These are phyloP conservation scores for Octopus sinensis DNA, from an alignment of 1,140 invertebrate species.

Conservation along the genomic window DNA sequence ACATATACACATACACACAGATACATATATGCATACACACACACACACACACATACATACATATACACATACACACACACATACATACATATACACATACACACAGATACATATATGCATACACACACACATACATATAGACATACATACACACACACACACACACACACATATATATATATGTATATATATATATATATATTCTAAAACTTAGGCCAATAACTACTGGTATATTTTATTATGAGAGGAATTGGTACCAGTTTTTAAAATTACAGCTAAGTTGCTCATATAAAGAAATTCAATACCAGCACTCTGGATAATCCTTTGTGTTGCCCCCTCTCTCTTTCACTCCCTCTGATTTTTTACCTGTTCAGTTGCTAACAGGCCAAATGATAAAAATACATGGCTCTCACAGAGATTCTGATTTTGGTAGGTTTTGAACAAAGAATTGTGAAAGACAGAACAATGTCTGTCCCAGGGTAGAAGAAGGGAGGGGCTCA, in stretches of 20 bases:
- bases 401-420: too few species aligned
- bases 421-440: too few species aligned
- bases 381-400: too few species aligned
- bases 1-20: neutral
- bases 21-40: neutral
- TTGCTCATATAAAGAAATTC: too few species aligned
- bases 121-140: neutral
- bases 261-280: too few species aligned
- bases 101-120: neutral
- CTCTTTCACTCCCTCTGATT: too few species aligned
- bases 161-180: neutral
- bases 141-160: neutral
- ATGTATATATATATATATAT: constrained; percentile 2
- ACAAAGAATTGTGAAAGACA: too few species aligned
- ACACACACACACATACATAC: neutral
- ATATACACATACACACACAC: neutral
- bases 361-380: too few species aligned
- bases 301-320: too few species aligned
- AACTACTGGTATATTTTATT: neutral
- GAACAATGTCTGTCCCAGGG: too few species aligned
- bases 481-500: too few species aligned
- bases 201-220: neutral
- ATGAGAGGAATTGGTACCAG: neutral
- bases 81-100: neutral
- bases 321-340: too few species aligned